These are phyloP conservation scores for Malurus leucopterus DNA, from an alignment of 2,797 vertebrate species.

Conservation along the genomic window DNA sequence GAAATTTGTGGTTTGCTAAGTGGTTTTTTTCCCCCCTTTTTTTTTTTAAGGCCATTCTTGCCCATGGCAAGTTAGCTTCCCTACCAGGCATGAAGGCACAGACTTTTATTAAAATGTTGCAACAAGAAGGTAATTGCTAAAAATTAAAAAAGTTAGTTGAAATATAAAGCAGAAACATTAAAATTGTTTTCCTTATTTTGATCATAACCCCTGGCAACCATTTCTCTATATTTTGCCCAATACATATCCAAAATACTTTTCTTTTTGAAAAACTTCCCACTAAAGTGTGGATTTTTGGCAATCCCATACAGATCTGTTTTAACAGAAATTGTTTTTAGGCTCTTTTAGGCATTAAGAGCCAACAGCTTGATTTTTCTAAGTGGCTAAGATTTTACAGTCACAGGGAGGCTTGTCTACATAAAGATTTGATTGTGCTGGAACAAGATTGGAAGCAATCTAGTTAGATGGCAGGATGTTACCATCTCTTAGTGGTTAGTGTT, in stretches of 20 bases:
- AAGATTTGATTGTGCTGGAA: conserved; percentile 16
- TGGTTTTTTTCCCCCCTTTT: conserved; percentile 3
- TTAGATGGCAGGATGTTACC: conserved; percentile 39
- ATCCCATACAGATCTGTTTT: not conserved
- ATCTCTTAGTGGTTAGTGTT: conserved; percentile 46
- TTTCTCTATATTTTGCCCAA: conserved; percentile 6
- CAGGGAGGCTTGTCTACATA: not conserved
- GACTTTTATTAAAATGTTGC: conserved; percentile 71
- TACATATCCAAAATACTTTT: not conserved
- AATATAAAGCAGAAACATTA: conserved; percentile 52
- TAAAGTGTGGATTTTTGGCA: not conserved
- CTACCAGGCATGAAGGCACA: conserved; percentile 58
- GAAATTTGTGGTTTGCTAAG: conserved; percentile 91
- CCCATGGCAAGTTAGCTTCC: conserved; percentile 73
- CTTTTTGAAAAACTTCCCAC: not conserved
- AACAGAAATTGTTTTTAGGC: not conserved
- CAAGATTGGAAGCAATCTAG: conserved; percentile 30
- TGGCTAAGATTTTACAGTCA: conserved; percentile 5
- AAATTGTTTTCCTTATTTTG: not conserved
- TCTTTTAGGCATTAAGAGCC: not conserved
- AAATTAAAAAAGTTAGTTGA: conserved; percentile 71
- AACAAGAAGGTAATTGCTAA: conserved; percentile 67
- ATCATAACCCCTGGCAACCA: not conserved
- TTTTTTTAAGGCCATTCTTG: conserved; percentile 46
- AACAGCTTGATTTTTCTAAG: conserved; percentile 2